Conservation (phyloP, 2,888 invertebrate genomes). For the Sminthurides aquaticus region DNA sequence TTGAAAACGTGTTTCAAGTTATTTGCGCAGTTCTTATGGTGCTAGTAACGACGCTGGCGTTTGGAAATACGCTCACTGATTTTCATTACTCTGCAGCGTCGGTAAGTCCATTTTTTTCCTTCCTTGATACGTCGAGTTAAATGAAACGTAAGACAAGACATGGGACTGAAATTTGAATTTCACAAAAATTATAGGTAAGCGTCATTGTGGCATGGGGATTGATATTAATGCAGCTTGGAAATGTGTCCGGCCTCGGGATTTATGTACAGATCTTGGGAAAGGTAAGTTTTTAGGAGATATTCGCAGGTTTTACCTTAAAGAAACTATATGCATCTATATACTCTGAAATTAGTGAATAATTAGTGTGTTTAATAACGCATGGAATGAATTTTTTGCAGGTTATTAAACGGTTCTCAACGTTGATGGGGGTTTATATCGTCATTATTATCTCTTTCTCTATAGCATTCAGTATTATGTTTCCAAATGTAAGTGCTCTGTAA, state of each 20-base stretch:
- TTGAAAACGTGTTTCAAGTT: constrained; percentile 17
- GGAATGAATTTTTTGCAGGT: constrained; percentile 3
- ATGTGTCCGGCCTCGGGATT: constrained; percentile 15
- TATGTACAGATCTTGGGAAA: constrained; percentile 20
- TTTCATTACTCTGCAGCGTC: constrained; percentile 19
- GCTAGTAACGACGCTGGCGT: constrained; percentile 11
- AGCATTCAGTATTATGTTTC: constrained; percentile 19
- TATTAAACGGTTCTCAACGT: constrained; percentile 12
- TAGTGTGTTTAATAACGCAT: neutral
- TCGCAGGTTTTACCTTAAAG: no score
- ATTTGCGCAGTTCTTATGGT: constrained; percentile 5
- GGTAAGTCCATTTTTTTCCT: neutral
- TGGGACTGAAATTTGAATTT: no score
- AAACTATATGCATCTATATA: no score
- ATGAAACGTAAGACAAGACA: no score
- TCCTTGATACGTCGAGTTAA: no score
- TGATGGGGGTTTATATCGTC: constrained; percentile 18
- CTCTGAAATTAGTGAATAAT: neutral
- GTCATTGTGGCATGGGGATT: constrained; percentile 16
- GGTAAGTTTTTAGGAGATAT: neutral
- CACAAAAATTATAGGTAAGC: constrained; percentile 19
- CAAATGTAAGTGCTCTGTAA: constrained; percentile 12
- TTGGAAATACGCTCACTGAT: constrained; percentile 4
- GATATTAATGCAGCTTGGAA: constrained; percentile 20
- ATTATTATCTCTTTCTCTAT: constrained; percentile 22